Percentiles rank a stretch among this genome's conserved stretches.
phyloP scores from a whole-genome alignment of 2,113 vertebrate genomes.

The Pantherophis guttatus region DNA sequence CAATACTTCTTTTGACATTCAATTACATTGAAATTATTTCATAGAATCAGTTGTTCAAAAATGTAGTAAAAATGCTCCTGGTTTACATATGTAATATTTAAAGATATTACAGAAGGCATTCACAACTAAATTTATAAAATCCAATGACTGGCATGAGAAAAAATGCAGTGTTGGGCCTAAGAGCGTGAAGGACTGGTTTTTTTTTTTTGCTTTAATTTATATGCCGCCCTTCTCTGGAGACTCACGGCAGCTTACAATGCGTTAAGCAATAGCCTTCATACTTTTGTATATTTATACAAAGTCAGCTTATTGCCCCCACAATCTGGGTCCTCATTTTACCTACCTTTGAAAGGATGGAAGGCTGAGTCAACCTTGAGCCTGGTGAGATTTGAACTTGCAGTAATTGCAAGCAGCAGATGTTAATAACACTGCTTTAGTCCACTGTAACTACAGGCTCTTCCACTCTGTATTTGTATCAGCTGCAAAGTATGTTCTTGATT shows the following conservation, averaged over 20 bases:
- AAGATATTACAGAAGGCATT: background rate
- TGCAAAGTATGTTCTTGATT: background rate
- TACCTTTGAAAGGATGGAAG: too few species aligned
- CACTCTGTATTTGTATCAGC: background rate
- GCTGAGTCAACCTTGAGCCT: too few species aligned
- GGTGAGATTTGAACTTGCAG: too few species aligned
- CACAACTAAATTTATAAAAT: background rate
- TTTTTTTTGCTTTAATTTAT: too few species aligned
- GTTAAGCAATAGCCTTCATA: too few species aligned
- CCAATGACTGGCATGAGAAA: background rate
- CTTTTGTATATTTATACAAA: too few species aligned
- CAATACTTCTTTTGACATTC: background rate
- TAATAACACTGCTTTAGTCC: too few species aligned
- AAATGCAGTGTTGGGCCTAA: background rate
- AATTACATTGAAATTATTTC: background rate
- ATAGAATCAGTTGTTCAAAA: background rate
- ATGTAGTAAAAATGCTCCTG: background rate
- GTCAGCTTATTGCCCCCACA: too few species aligned
- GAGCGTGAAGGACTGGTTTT: constrained; percentile 7
- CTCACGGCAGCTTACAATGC: too few species aligned
- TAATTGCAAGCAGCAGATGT: too few species aligned
- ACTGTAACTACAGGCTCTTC: background rate
- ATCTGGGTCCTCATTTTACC: too few species aligned
- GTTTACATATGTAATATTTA: background rate
- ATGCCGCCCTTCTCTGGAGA: too few species aligned